phyloP scores from a whole-genome alignment of 1,140 invertebrate species.

The Heliconius hewitsoni region DNA sequence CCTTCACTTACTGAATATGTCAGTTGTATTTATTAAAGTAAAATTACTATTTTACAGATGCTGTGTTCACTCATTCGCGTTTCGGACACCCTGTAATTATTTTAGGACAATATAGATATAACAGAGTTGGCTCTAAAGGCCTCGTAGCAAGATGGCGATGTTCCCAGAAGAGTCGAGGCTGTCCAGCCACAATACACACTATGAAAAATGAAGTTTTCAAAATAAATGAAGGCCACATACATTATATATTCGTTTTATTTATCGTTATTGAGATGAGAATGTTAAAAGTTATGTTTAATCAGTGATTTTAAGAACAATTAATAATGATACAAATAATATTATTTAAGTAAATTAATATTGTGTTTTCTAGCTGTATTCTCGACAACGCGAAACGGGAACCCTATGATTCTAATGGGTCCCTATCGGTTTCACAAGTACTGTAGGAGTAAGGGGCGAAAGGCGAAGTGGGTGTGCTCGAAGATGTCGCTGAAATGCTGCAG shows the following conservation, averaged over 20 bases:
- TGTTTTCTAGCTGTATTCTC: conserved; percentile 23
- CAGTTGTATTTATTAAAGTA: not conserved
- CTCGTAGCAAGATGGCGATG: conserved; percentile 47
- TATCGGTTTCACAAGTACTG: conserved; percentile 50
- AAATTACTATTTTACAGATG: conserved; percentile 27
- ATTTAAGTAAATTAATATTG: not conserved
- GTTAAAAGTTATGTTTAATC: not conserved
- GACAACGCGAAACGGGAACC: conserved; percentile 42
- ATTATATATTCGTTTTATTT: conserved; percentile 12
- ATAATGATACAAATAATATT: not conserved
- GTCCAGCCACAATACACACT: conserved; percentile 46
- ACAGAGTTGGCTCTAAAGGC: conserved; percentile 41
- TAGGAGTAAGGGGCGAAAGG: conserved; percentile 42
- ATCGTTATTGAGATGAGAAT: not conserved
- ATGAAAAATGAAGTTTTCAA: conserved; percentile 39
- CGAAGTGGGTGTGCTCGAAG: conserved; percentile 49
- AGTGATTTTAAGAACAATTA: too few relatives aligned
- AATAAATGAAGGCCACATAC: conserved; percentile 40
- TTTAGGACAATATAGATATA: conserved; percentile 46
- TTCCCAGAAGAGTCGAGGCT: conserved; percentile 42
- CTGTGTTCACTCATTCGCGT: conserved; percentile 42
- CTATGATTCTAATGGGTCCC: conserved; percentile 43
- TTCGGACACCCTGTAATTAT: conserved; percentile 48
- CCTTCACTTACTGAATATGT: too few relatives aligned
- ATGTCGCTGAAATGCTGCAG: conserved; percentile 43